phyloP scores from a whole-genome alignment of 2,888 invertebrate genomes.

The Parthenolecanium corni region DNA sequence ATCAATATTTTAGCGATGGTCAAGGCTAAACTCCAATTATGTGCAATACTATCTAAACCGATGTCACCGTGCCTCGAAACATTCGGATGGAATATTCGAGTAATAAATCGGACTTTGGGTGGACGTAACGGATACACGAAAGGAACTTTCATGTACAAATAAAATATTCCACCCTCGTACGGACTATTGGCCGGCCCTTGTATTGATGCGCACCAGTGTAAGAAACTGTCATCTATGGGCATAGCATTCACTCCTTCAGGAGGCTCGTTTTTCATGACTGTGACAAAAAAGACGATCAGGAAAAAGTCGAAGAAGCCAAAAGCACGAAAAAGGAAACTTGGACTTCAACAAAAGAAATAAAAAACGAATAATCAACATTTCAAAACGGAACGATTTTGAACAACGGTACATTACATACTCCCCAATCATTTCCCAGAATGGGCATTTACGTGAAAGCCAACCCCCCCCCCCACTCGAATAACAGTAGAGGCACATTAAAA shows the following conservation, averaged over 20 bases:
- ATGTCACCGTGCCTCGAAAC: conserved; percentile 90
- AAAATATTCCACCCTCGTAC: conserved; percentile 88
- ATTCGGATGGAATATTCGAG: conserved; percentile 88
- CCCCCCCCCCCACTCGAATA: too few relatives aligned
- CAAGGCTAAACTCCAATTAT: conserved; percentile 91
- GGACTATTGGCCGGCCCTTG: conserved; percentile 85
- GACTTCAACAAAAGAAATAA: too few relatives aligned
- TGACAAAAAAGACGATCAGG: conserved; percentile 17
- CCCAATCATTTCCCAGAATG: too few relatives aligned
- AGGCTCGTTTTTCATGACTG: conserved; percentile 57
- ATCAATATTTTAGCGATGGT: conserved; percentile 81
- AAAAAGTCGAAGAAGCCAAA: not conserved
- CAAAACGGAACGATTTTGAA: too few relatives aligned
- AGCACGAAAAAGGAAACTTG: too few relatives aligned
- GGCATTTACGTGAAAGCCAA: too few relatives aligned
- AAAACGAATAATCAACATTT: too few relatives aligned
- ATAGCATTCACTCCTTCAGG: conserved; percentile 75
- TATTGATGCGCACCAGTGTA: conserved; percentile 90
- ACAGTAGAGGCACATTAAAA: too few relatives aligned
- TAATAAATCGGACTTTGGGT: conserved; percentile 81
- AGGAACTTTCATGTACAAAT: conserved; percentile 79
- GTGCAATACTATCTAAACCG: conserved; percentile 86
- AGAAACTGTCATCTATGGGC: conserved; percentile 65
- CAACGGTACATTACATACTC: too few relatives aligned
- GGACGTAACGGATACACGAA: conserved; percentile 82